Evolutionary conservation across 2,888 invertebrate genomes (phyloP), one percentile per base, ranked within the genome.

Genomic region (Heteromurus nitidus): DNA sequence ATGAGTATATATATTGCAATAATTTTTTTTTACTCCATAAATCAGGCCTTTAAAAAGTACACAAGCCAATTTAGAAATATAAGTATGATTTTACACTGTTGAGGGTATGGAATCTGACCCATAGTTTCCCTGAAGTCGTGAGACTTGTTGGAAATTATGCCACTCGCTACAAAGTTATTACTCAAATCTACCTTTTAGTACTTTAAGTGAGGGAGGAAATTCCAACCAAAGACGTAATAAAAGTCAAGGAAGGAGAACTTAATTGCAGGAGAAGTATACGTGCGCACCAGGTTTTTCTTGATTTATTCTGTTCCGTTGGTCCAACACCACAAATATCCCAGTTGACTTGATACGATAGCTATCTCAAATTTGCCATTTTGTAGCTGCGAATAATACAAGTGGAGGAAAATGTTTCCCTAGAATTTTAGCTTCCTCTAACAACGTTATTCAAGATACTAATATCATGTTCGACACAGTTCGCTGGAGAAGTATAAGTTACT

Each of bases 301-400:
- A 55, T 55, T 55, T 55, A 55, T 55, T 16, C 26, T 55, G 13
- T 55, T 55, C 55, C 55, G 55, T 24, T 55, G 24, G 55, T 55
- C 55, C 55, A 9, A 55, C 26, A 11, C 55, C 55, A 55, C 55
- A 55, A 55, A 55, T 55, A 55, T 55, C 55, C 55, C 20, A 55
- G 26, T 13, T 55, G 47, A n/a, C 47, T n/a, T n/a, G n/a, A 16
- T 3, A 13, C 47, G 16, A 11, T 47, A n/a, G 11, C n/a, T n/a
- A n/a, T 47, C 47, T 16, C 47, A 47, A 16, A 47, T 47, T n/a
- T 16, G 16, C 11, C 47, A 5, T n/a, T 47, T 47, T n/a, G 16
- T 16, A n/a, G n/a, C 47, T 47, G 13, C 13, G 13, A 36, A 36
- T 5, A 36, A 13, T 36, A 9, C 13, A 36, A 9, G 13, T 36